phyloP scores from a whole-genome alignment of 2,113 vertebrate species.

The Capreolus pygargus region DNA sequence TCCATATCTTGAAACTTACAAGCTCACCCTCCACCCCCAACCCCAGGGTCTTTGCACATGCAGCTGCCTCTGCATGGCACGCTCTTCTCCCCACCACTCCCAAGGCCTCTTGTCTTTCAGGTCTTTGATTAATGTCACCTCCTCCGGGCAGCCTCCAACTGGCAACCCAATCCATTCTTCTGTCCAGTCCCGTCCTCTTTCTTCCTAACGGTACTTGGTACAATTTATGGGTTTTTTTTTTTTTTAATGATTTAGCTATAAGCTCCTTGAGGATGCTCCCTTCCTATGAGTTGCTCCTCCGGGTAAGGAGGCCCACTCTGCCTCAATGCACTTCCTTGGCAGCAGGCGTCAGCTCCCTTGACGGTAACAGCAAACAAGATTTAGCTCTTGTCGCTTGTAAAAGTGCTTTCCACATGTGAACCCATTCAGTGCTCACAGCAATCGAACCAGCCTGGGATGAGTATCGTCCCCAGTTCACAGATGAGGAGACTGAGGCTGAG shows the following conservation, averaged over 20 bases:
- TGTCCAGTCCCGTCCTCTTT: background rate
- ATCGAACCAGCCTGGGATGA: accelerated
- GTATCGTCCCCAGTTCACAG: background rate
- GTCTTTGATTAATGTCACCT: background rate
- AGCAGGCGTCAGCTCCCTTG: background rate
- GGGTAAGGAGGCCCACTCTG: background rate
- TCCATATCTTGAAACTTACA: background rate
- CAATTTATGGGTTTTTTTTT: background rate
- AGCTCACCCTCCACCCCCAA: background rate
- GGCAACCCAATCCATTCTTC: background rate
- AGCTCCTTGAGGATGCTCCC: background rate
- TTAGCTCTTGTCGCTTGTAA: background rate
- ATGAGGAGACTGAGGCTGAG: background rate
- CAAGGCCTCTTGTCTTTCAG: background rate
- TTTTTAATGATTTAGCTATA: background rate
- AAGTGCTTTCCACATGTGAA: background rate
- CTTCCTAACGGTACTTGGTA: background rate
- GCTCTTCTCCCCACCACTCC: background rate
- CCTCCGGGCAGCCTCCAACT: background rate
- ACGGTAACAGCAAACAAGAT: background rate
- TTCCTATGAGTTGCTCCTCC: background rate
- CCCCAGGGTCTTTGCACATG: background rate
- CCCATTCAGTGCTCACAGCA: background rate
- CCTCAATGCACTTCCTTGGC: background rate
- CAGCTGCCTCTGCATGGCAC: background rate